A percentile compares a stretch with the other conserved stretches of the same genome.
Evolutionary conservation across 2,888 invertebrate species (phyloP).

Genomic region (Macrophya alboannulata): DNA sequence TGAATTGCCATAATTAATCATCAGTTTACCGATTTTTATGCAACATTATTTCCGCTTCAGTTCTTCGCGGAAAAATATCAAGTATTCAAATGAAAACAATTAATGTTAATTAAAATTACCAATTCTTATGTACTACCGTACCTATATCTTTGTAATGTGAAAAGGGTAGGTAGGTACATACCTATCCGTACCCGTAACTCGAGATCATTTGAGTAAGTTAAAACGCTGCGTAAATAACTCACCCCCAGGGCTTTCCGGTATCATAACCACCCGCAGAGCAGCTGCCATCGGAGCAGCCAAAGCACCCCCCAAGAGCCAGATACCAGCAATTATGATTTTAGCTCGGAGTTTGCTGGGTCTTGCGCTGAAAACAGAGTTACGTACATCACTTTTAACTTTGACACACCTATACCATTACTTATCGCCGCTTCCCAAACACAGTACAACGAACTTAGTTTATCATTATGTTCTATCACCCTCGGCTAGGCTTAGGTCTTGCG

Average conservation of each 20-base stretch:
- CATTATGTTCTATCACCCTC: not conserved
- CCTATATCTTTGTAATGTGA: not conserved
- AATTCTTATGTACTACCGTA: conserved; percentile 23
- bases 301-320: conserved; percentile 87
- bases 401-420: conserved; percentile 12
- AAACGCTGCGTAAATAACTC: conserved; percentile 60
- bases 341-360: conserved; percentile 88
- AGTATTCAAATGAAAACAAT: not conserved
- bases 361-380: conserved; percentile 82
- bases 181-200: not conserved
- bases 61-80: not conserved
- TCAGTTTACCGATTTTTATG: not conserved
- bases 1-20: no score
- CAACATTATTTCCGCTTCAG: not conserved
- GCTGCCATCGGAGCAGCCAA: conserved; percentile 88
- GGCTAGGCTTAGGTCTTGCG: not conserved
- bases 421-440: not conserved
- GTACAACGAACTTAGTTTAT: not conserved
- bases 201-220: not conserved
- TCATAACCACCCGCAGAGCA: conserved; percentile 83
- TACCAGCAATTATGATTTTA: conserved; percentile 87
- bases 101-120: conserved; percentile 4
- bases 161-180: not conserved
- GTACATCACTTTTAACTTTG: conserved; percentile 22
- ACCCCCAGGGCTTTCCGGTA: conserved; percentile 81